Evolutionary conservation across 2,888 invertebrate species (phyloP).

Genomic region (Cheilosia variabilis): DNA sequence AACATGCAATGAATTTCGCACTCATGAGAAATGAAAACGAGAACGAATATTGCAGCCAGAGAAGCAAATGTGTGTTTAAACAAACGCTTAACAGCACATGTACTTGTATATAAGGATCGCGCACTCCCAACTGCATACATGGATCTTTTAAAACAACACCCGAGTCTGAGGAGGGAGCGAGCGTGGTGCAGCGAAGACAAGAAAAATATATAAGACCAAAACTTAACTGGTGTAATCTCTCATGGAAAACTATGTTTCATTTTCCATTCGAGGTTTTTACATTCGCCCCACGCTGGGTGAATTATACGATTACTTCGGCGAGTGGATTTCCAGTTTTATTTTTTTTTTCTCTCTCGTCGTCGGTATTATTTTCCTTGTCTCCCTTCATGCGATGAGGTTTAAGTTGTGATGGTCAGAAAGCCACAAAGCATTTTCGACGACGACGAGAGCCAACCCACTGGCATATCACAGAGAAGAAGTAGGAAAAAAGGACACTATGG

Average conservation of each 20-base stretch:
- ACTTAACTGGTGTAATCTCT: slow-evolving; percentile 70
- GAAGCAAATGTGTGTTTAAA: slow-evolving; percentile 38
- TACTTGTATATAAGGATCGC: slow-evolving; percentile 6
- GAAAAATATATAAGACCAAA: slow-evolving; percentile 65
- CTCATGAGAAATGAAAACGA: slow-evolving; percentile 10
- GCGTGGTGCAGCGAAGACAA: slow-evolving; percentile 35
- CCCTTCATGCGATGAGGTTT: slow-evolving; percentile 39
- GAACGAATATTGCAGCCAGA: slow-evolving; percentile 4
- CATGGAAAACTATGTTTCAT: slow-evolving; percentile 64
- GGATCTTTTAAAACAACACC: slow-evolving; percentile 24
- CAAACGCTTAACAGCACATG: slow-evolving; percentile 10
- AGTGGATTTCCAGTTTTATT: slow-evolving; percentile 55
- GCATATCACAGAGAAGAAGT: background rate
- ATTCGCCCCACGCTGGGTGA: slow-evolving; percentile 68
- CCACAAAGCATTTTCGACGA: slow-evolving; percentile 64
- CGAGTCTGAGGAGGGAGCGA: background rate
- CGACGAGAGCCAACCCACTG: too few relatives aligned
- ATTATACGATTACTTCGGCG: slow-evolving; percentile 69
- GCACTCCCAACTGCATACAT: slow-evolving; percentile 35
- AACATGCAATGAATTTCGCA: slow-evolving; percentile 15
- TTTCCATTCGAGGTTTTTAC: slow-evolving; percentile 54
- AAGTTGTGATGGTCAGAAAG: slow-evolving; percentile 64
- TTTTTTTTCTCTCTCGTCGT: slow-evolving; percentile 50
- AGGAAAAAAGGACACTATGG: slow-evolving; percentile 48
- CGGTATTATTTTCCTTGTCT: slow-evolving; percentile 34